Evolutionary conservation across 2,797 vertebrate species (phyloP).

Genomic region (Nannoperca obscura): DNA sequence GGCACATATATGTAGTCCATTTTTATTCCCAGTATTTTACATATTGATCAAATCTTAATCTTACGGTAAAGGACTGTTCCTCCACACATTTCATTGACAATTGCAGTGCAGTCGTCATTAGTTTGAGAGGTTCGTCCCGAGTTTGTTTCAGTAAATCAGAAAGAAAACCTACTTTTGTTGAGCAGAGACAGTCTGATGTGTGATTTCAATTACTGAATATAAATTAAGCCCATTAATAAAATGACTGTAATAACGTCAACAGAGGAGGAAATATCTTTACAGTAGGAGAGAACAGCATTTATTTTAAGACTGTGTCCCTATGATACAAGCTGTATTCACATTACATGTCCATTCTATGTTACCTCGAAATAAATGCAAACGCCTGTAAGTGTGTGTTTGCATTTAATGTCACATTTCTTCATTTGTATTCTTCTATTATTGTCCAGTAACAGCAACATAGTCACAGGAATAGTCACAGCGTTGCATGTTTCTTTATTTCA

Average conservation of each 20-base stretch:
- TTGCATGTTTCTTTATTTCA: constrained; percentile 2
- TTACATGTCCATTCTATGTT: not conserved
- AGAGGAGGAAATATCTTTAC: not conserved
- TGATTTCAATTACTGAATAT: not conserved
- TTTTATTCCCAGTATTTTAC: not conserved
- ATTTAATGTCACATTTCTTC: not conserved
- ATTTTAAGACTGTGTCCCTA: not conserved
- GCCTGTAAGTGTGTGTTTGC: not conserved
- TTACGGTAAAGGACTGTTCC: not conserved
- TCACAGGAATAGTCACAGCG: not conserved
- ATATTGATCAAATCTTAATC: not conserved
- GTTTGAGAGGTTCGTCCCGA: not conserved
- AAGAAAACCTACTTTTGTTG: not conserved
- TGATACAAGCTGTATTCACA: not conserved
- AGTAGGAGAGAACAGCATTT: not conserved
- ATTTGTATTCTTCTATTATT: not conserved
- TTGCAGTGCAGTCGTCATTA: not conserved
- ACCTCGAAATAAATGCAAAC: not conserved
- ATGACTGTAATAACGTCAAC: not conserved
- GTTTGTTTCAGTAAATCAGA: constrained; percentile 6
- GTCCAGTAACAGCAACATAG: not conserved
- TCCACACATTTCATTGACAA: not conserved
- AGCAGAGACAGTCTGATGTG: not conserved
- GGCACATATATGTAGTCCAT: not conserved
- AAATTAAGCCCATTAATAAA: not conserved